phyloP scores from a whole-genome alignment of 2,797 vertebrate genomes.

The Oryzias sinensis region DNA sequence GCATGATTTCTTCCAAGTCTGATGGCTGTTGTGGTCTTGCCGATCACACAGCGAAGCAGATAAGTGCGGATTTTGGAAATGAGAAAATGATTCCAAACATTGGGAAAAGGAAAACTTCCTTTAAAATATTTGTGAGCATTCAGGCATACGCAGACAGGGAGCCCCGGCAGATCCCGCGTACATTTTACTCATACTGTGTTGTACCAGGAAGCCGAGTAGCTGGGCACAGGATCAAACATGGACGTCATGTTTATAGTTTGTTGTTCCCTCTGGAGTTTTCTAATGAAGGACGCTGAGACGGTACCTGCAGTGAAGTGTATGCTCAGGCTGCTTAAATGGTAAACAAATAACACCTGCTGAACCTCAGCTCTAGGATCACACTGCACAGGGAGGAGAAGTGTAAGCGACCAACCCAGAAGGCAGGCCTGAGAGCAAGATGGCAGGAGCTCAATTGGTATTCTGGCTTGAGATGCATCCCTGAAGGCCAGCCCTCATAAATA shows the following conservation, averaged over 20 bases:
- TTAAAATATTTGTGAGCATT: conserved; percentile 66
- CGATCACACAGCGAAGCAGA: conserved; percentile 50
- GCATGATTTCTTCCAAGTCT: conserved; percentile 22
- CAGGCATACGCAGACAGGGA: conserved; percentile 58
- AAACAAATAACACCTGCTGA: conserved; percentile 51
- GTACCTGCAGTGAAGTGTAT: conserved; percentile 25
- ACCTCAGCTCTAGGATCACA: conserved; percentile 52
- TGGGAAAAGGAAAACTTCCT: conserved; percentile 38
- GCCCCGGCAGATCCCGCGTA: conserved; percentile 29
- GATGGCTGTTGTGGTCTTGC: conserved; percentile 47
- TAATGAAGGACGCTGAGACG: conserved; percentile 34
- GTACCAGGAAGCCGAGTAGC: conserved; percentile 45
- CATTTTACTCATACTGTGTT: conserved; percentile 51
- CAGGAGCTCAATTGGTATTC: conserved; percentile 70
- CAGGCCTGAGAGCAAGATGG: conserved; percentile 41
- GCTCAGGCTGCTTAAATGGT: conserved; percentile 37
- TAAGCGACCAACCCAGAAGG: conserved; percentile 46
- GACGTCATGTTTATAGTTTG: conserved; percentile 25
- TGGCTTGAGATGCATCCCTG: conserved; percentile 68
- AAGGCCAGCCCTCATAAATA: conserved; percentile 74
- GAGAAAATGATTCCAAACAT: conserved; percentile 67
- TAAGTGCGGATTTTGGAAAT: conserved; percentile 63
- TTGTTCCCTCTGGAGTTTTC: conserved; percentile 27
- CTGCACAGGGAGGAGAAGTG: conserved; percentile 37
- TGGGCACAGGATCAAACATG: conserved; percentile 27